Conservation (phyloP, 2,888 invertebrate species). For the Pilophorus perplexus region DNA sequence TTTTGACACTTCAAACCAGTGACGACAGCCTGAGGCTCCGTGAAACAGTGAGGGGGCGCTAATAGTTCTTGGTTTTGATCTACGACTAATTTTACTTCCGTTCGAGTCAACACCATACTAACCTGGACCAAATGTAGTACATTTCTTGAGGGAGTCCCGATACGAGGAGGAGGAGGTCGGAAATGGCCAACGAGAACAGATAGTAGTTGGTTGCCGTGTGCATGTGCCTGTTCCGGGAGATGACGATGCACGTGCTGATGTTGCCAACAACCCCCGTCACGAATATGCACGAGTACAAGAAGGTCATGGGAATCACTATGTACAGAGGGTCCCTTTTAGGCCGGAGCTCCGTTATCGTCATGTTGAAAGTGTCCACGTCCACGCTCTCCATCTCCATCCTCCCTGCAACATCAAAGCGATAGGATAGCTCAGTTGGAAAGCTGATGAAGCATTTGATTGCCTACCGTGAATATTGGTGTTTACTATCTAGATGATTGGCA, state of each 20-base stretch:
- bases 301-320: slow-evolving; percentile 69
- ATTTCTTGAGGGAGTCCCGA: slow-evolving; percentile 82
- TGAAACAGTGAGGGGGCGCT: too few species aligned
- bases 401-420: too few species aligned
- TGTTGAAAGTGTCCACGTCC: slow-evolving; percentile 30
- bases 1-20: too few species aligned
- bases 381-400: slow-evolving; percentile 27
- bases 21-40: too few species aligned
- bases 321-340: slow-evolving; percentile 57
- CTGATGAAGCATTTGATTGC: too few species aligned
- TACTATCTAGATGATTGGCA: too few species aligned
- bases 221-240: slow-evolving; percentile 76
- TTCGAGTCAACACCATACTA: too few species aligned
- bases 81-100: too few species aligned
- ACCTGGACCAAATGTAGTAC: slow-evolving; percentile 70
- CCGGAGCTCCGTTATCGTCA: slow-evolving; percentile 2
- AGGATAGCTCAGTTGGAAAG: too few species aligned
- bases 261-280: slow-evolving; percentile 78
- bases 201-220: slow-evolving; percentile 80
- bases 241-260: slow-evolving; percentile 79
- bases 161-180: slow-evolving; percentile 73
- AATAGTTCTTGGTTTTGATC: too few species aligned
- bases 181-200: slow-evolving; percentile 78
- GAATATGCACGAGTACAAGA: slow-evolving; percentile 75
- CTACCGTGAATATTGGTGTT: too few species aligned